Evolutionary conservation across 2,113 vertebrate species (phyloP), one percentile per base, ranked within the genome.

Genomic region (Narcine bancroftii): DNA sequence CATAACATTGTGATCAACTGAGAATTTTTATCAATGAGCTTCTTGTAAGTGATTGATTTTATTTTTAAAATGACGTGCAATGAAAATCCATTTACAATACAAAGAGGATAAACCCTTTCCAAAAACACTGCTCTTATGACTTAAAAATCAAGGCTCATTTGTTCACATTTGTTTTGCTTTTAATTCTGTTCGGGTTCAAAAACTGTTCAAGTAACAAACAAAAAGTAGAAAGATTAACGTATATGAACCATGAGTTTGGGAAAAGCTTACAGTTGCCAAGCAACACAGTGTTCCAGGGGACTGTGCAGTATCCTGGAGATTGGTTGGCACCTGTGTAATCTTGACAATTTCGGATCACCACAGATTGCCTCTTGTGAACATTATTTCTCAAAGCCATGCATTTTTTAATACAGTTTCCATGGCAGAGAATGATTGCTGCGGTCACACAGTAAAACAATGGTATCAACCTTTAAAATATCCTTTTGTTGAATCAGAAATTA

Each of bases 231-330:
- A 33, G 50, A 60, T n/a, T 60, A 85, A 85, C n/a, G 29, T 56
- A 47, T 81, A 60, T 56, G 56, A 85, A 56, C 17, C 36, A 56
- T 85, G 29, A 85, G 81, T 85, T 85, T 2, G 81, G 15, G n/a
- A 56, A 85, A 85, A 85, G 81, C 50, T 60, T 85, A 85, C 81
- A 19, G 50, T 85, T 85, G 81, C 81, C 60, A 3, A 60, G 50
- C 81, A 85, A 60, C 50, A 36, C 13, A 56, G 15, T 60, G 60
- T 85, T 85, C 81, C 50, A 85, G 33, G 81, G 66, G 50, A 50
- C 47, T n/a, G 29, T 85, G 53, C 47, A 81, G 26, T 85, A 85
- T 85, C 81, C 81, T 60, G 50, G 81, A 85, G 53, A 85, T 85
- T 29, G 33, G 5, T 85, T 85, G 81, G 81, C 81, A 50, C 29